A percentile compares a stretch with the other conserved stretches of the same genome.
phyloP scores from a whole-genome alignment of 2,797 vertebrate species.

The Tragelaphus oryx region DNA sequence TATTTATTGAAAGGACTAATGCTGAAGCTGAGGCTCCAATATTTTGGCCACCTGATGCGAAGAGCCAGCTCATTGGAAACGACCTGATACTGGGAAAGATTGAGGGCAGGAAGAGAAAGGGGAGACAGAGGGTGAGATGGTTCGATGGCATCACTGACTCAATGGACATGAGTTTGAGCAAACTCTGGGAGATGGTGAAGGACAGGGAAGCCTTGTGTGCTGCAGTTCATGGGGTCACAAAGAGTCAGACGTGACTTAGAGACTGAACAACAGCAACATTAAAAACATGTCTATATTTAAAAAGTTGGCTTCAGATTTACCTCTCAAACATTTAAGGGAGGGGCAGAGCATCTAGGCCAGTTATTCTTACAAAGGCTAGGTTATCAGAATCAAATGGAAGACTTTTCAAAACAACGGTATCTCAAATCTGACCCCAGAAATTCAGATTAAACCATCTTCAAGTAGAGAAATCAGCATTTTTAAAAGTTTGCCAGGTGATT shows the following conservation, averaged over 20 bases:
- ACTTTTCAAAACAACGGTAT: background rate
- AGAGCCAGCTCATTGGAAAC: background rate
- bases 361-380: background rate
- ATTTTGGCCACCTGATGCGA: background rate
- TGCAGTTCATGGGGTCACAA: background rate
- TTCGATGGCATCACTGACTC: background rate
- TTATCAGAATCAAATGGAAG: background rate
- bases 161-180: background rate
- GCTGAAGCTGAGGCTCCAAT: background rate
- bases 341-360: background rate
- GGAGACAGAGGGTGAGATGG: background rate
- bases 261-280: background rate
- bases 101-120: background rate
- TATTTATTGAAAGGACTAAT: background rate
- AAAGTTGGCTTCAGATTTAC: background rate
- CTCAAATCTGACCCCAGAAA: background rate
- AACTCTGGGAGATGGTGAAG: background rate
- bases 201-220: background rate
- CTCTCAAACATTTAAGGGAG: background rate
- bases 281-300: background rate
- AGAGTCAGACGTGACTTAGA: background rate
- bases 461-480: background rate
- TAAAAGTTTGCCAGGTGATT: background rate
- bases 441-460: background rate
- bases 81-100: background rate